Evolutionary conservation across 2,113 vertebrate genomes (phyloP), one percentile per base, ranked within the genome.

Genomic region (Cyprinodon tularosa): DNA sequence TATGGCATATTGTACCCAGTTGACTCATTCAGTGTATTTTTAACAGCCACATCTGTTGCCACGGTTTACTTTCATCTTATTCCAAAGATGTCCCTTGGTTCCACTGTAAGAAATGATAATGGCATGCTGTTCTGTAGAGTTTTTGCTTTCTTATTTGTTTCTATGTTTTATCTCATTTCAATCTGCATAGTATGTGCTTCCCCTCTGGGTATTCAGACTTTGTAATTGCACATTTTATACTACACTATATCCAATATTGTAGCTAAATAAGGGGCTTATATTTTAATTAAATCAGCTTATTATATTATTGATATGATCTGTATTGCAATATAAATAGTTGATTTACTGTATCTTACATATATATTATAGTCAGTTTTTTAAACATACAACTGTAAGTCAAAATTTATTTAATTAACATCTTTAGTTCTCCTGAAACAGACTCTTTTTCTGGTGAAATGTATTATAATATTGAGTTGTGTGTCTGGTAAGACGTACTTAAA

Each of bases 1-100:
- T 91, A 89, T 92, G 89, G 87, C 85, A 89, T 90, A 91, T 93
- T 90, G 88, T 88, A 93, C 91, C 90, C 89, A 92, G 89, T 89
- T 91, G 90, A 90, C 91, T 90, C 80, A 86, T 84, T 77, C 72
- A 89, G 90, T 91, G 88, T 91, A 90, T 92, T 93, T 92, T 92
- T 90, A 92, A 91, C 85, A 88, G 85, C 88, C 89, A 90, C 92
- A 93, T 87, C 90, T 93, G 92, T 90, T 88, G 78, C 82, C 63
- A 75, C 78, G 78, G 29, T 89, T 89, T 87, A 81, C 74, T 89
- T 88, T 90, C 62, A 88, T 90, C 82, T 76, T 81, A 73, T 9
- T 64, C 86, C 89, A 93, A 91, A 91, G 78, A 85, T 83, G 83
- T 91, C 89, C 89, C 88, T 88, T 84, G 90, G 87, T 91, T 91